Evolutionary conservation across 92 coral and sea anemone genomes (phyloP).

Genomic region (Montipora capitata): DNA sequence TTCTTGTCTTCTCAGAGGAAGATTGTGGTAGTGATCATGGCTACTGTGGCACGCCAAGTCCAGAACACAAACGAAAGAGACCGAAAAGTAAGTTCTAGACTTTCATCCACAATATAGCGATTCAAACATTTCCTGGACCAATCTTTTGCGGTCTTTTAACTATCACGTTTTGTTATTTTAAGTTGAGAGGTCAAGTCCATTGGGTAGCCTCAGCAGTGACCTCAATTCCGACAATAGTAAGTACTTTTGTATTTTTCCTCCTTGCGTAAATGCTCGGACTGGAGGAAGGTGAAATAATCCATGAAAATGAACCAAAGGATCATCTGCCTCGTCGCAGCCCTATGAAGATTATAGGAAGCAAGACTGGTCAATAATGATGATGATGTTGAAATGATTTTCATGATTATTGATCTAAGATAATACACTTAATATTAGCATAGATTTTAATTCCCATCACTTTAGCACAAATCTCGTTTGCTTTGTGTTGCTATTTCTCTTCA

Average conservation of each 20-base stretch:
- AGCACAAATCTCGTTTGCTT: too few relatives aligned
- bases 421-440: too few relatives aligned
- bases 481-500: too few relatives aligned
- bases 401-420: too few relatives aligned
- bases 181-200: conserved; percentile 71
- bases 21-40: conserved; percentile 59
- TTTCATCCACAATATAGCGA: neutral
- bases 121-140: neutral
- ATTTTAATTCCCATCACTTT: too few relatives aligned
- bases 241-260: neutral
- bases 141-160: neutral
- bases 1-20: neutral
- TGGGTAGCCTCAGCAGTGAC: conserved; percentile 84
- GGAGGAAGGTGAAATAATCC: too few relatives aligned
- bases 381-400: too few relatives aligned
- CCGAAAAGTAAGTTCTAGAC: conserved; percentile 29
- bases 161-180: neutral
- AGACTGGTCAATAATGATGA: too few relatives aligned
- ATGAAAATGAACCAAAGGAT: too few relatives aligned
- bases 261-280: too few relatives aligned
- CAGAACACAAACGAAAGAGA: conserved; percentile 84
- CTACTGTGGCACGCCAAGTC: conserved; percentile 80
- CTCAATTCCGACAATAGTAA: conserved; percentile 75
- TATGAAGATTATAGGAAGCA: too few relatives aligned
- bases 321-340: too few relatives aligned